phyloP scores from a whole-genome alignment of 2,113 vertebrate genomes.

The Erythrocercus mccallii region DNA sequence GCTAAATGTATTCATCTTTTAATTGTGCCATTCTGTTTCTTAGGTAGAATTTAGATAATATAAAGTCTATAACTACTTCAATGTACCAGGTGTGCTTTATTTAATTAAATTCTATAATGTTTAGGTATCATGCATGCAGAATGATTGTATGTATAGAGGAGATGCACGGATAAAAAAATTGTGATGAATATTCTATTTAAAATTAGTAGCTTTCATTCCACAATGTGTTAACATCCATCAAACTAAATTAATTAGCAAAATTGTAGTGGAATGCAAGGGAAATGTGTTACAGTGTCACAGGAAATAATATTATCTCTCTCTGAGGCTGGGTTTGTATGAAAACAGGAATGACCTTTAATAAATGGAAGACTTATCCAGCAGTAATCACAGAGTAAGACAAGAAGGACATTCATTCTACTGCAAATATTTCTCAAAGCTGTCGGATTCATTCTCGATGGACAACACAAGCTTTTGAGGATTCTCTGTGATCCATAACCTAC shows the following conservation, averaged over 20 bases:
- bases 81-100: neutral
- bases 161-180: neutral
- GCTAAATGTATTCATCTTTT: neutral
- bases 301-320: neutral
- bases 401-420: neutral
- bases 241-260: neutral
- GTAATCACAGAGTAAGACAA: neutral
- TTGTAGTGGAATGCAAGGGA: neutral
- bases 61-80: neutral
- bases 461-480: neutral
- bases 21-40: neutral
- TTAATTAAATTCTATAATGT: neutral
- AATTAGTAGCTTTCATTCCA: neutral
- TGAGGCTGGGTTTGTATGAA: neutral
- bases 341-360: neutral
- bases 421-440: neutral
- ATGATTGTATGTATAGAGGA: neutral
- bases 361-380: neutral
- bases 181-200: neutral
- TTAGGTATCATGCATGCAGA: neutral
- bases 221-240: neutral
- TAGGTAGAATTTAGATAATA: neutral
- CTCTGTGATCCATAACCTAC: neutral
- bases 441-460: neutral
- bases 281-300: neutral